Percentiles rank a stretch among this genome's conserved stretches.
Evolutionary conservation across 2,113 vertebrate species (phyloP).

Genomic region (Dasyornis broadbenti): DNA sequence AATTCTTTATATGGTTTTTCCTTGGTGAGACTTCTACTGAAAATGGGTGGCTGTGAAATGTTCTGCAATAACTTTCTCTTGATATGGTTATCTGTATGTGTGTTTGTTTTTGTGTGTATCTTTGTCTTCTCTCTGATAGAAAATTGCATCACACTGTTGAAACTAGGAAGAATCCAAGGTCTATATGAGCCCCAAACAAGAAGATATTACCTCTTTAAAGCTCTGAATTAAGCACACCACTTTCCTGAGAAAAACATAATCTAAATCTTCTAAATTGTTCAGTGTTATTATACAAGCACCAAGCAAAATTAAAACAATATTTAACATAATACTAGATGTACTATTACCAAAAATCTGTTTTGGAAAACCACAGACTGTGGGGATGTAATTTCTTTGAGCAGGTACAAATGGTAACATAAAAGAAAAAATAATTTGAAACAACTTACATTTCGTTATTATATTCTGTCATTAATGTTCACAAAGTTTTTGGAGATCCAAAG

Average conservation of each 20-base stretch:
- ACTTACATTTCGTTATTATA: background rate
- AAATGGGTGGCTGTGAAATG: background rate
- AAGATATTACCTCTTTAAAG: background rate
- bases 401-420: background rate
- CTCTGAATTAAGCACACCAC: background rate
- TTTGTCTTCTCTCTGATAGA: background rate
- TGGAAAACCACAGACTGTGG: background rate
- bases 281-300: background rate
- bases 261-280: background rate
- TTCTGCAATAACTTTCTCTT: background rate
- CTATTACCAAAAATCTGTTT: background rate
- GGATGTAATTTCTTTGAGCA: background rate
- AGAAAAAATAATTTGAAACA: background rate
- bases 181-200: background rate
- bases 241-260: background rate
- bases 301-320: constrained; percentile 1
- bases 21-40: background rate
- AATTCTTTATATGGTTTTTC: background rate
- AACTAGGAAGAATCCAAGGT: background rate
- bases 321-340: background rate
- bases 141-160: background rate
- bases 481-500: background rate
- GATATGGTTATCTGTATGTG: background rate
- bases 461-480: background rate
- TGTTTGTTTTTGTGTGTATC: background rate